Evolutionary conservation across 2,113 vertebrate genomes (phyloP).

Genomic region (Brachionichthys hirsutus): DNA sequence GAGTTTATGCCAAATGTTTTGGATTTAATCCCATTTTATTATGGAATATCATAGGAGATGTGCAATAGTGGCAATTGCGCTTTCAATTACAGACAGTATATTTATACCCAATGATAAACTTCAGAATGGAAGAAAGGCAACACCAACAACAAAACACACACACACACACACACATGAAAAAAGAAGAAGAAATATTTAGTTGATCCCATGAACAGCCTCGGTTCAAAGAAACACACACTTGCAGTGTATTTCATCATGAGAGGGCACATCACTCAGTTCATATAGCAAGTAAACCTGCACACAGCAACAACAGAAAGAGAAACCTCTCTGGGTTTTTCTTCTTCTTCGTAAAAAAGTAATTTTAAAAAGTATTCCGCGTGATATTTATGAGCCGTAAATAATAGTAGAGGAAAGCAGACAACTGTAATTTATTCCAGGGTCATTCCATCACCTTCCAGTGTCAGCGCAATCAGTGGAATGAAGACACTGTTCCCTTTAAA

Average conservation of each 20-base stretch:
- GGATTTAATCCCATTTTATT: too few relatives aligned
- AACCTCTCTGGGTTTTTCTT: constrained; percentile 48
- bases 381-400: constrained; percentile 52
- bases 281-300: constrained; percentile 60
- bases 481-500: constrained; percentile 23
- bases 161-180: too few relatives aligned
- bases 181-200: constrained; percentile 56
- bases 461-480: constrained; percentile 44
- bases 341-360: constrained; percentile 18
- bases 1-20: background rate
- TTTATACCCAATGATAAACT: constrained; percentile 45
- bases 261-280: constrained; percentile 66
- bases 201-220: constrained; percentile 72
- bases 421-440: constrained; percentile 65
- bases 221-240: constrained; percentile 79
- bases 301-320: constrained; percentile 45
- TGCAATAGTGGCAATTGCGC: too few relatives aligned
- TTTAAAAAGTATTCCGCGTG: constrained; percentile 9
- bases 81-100: constrained; percentile 15
- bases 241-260: constrained; percentile 79
- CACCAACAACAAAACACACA: background rate
- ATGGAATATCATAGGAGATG: too few relatives aligned
- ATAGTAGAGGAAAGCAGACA: constrained; percentile 30
- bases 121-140: constrained; percentile 48
- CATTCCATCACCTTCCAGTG: constrained; percentile 54